Percentiles rank a stretch among this genome's conserved stretches.
These are phyloP conservation scores for Thamnophis sirtalis DNA, from an alignment of 2,113 vertebrate genomes.

Conservation along the genomic window DNA sequence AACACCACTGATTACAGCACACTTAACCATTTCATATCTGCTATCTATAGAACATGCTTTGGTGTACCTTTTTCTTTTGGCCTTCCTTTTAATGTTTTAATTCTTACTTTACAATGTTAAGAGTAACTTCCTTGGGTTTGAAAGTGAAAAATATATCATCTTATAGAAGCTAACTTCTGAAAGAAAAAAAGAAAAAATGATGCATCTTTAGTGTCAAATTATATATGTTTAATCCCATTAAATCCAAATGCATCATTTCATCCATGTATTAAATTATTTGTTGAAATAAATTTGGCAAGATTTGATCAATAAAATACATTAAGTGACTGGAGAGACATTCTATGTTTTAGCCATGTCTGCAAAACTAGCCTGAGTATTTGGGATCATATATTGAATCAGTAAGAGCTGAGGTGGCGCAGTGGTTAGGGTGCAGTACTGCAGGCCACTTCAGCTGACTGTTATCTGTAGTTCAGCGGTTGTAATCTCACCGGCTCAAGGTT, in stretches of 20 bases:
- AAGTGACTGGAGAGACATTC: neutral
- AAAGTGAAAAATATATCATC: neutral
- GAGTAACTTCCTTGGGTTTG: neutral
- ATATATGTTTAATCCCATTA: neutral
- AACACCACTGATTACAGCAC: neutral
- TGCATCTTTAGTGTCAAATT: neutral
- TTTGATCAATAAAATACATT: constrained; percentile 65
- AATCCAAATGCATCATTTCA: neutral
- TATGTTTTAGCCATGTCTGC: neutral
- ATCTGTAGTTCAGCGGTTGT: no score
- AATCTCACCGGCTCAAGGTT: no score
- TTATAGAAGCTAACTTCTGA: neutral
- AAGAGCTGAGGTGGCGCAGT: no score
- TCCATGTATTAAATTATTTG: constrained; percentile 42
- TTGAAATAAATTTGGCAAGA: constrained; percentile 68
- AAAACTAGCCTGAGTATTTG: neutral
- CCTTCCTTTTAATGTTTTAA: neutral
- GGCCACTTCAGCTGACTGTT: no score
- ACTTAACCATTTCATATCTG: neutral
- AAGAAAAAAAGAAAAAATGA: neutral
- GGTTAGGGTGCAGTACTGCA: no score
- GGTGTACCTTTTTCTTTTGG: neutral
- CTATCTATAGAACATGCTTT: neutral
- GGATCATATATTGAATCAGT: neutral
- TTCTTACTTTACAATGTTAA: neutral